These are phyloP conservation scores for Pentalonia nigronervosa DNA, from an alignment of 1,140 invertebrate genomes.

Conservation along the genomic window DNA sequence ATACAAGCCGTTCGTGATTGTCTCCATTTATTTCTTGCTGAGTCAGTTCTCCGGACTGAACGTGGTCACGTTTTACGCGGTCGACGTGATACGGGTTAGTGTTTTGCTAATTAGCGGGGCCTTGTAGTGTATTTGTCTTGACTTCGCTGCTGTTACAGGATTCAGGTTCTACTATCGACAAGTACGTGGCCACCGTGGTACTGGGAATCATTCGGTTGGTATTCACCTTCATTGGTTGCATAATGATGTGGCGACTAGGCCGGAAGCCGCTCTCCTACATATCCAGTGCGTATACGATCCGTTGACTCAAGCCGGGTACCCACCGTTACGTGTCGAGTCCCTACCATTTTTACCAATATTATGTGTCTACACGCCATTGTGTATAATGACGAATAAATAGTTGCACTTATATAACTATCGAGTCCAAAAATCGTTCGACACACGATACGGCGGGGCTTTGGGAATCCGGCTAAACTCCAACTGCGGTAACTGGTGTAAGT, in stretches of 20 bases:
- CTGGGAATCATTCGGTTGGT: slow-evolving; percentile 72
- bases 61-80: slow-evolving; percentile 80
- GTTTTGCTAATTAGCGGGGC: neutral
- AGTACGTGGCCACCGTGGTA: slow-evolving; percentile 73
- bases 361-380: neutral
- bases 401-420: neutral
- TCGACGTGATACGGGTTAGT: slow-evolving; percentile 74
- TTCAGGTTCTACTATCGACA: slow-evolving; percentile 70
- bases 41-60: slow-evolving; percentile 80
- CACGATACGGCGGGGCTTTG: neutral
- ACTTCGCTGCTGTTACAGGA: slow-evolving; percentile 63
- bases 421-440: neutral
- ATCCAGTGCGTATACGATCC: slow-evolving; percentile 66
- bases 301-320: neutral
- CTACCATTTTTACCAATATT: neutral
- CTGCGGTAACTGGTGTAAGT: neutral
- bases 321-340: neutral
- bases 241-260: slow-evolving; percentile 71
- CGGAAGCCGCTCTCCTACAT: slow-evolving; percentile 74
- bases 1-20: slow-evolving; percentile 72
- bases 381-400: neutral
- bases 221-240: slow-evolving; percentile 71
- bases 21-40: slow-evolving; percentile 74
- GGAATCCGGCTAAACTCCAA: neutral
- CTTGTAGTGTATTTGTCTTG: neutral